phyloP scores from a whole-genome alignment of 2,888 invertebrate genomes.

The Troides oblongomaculatus region DNA sequence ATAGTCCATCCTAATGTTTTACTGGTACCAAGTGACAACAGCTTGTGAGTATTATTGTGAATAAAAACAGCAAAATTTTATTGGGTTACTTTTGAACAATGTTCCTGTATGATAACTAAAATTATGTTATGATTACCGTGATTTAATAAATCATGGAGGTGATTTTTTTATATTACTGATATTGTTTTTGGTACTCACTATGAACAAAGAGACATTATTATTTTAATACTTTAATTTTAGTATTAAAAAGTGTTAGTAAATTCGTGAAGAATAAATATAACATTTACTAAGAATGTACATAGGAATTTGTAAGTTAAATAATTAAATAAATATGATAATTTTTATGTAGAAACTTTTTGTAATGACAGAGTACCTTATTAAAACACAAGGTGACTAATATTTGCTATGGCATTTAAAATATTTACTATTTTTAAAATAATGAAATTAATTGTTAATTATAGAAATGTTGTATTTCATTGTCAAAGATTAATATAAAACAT shows the following conservation, averaged over 20 bases:
- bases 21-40: constrained; percentile 16
- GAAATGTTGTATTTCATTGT: not conserved
- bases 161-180: not conserved
- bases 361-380: too few relatives aligned
- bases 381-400: too few relatives aligned
- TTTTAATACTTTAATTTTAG: too few relatives aligned
- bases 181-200: too few relatives aligned
- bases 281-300: too few relatives aligned
- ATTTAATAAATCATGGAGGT: not conserved
- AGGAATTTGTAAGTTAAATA: too few relatives aligned
- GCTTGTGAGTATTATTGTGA: constrained; percentile 21
- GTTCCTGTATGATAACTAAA: not conserved
- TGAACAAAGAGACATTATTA: too few relatives aligned
- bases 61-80: not conserved
- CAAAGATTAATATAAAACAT: not conserved
- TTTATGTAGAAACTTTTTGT: too few relatives aligned
- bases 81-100: not conserved
- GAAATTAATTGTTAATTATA: not conserved
- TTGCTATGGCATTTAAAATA: too few relatives aligned
- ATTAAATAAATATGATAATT: too few relatives aligned
- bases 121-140: not conserved
- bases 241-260: too few relatives aligned
- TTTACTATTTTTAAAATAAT: not conserved
- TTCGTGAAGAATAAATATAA: too few relatives aligned
- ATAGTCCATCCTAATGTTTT: constrained; percentile 13